A percentile compares a stretch with the other conserved stretches of the same genome.
Conservation (phyloP, 1,140 invertebrate genomes). For the Caerostris extrusa region DNA sequence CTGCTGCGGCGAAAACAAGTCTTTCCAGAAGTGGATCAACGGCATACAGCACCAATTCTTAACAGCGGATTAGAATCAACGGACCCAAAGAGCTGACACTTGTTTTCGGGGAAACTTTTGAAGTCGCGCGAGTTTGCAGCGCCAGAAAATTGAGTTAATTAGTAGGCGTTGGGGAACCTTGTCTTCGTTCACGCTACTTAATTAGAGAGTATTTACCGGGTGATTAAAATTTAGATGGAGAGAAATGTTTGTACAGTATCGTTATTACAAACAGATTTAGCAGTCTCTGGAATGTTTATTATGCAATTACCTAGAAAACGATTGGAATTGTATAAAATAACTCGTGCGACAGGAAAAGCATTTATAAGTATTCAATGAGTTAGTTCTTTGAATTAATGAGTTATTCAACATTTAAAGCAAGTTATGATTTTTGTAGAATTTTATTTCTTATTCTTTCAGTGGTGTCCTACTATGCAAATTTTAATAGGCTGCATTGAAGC, state of each 20-base stretch:
- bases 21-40: not conserved
- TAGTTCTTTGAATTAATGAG: not conserved
- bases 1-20: no score
- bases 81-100: conserved; percentile 19
- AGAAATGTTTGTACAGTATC: not conserved
- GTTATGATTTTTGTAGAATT: no score
- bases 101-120: conserved; percentile 22
- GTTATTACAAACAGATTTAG: conserved; percentile 33
- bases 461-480: no score
- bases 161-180: conserved; percentile 24
- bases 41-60: not conserved
- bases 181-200: conserved; percentile 34
- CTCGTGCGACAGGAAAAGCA: no score
- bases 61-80: conserved; percentile 1
- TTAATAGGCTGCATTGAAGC: no score
- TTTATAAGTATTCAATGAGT: no score
- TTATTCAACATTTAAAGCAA: not conserved
- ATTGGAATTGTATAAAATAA: not conserved
- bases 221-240: conserved; percentile 30
- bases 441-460: no score
- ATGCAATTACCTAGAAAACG: conserved; percentile 5
- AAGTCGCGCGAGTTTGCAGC: conserved; percentile 14
- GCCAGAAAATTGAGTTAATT: conserved; percentile 32
- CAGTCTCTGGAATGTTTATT: not conserved
- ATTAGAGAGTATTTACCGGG: conserved; percentile 25